phyloP scores from a whole-genome alignment of 2,888 invertebrate species.

The Eupithecia inturbata region DNA sequence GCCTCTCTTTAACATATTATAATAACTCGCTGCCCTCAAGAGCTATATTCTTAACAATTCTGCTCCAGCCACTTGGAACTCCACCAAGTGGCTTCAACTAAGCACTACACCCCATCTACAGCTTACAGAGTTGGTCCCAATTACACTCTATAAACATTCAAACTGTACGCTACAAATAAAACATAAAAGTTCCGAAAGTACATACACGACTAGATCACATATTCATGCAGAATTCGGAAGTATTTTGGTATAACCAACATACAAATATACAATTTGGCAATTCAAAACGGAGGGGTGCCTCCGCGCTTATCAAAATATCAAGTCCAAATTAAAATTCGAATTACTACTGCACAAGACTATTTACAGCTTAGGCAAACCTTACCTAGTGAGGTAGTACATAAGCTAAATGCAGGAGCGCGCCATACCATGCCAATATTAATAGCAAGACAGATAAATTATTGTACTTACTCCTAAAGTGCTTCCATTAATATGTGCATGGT shows the following conservation, averaged over 20 bases:
- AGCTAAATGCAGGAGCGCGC: slow-evolving; percentile 73
- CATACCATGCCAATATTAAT: slow-evolving; percentile 38
- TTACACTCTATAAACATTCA: slow-evolving; percentile 73
- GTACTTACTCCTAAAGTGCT: slow-evolving; percentile 41
- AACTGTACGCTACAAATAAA: slow-evolving; percentile 77
- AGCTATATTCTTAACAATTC: slow-evolving; percentile 64
- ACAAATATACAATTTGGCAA: slow-evolving; percentile 81
- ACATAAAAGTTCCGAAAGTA: slow-evolving; percentile 83
- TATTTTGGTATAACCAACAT: slow-evolving; percentile 80
- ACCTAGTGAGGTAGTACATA: slow-evolving; percentile 82
- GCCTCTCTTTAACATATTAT: slow-evolving; percentile 83
- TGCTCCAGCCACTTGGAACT: slow-evolving; percentile 55
- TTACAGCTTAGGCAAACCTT: slow-evolving; percentile 79
- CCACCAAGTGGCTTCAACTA: slow-evolving; percentile 55
- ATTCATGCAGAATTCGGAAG: slow-evolving; percentile 84
- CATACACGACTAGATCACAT: slow-evolving; percentile 84
- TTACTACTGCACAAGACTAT: slow-evolving; percentile 73
- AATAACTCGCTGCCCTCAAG: slow-evolving; percentile 76
- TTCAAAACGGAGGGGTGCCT: slow-evolving; percentile 60
- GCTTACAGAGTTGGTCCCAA: slow-evolving; percentile 82
- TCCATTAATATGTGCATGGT: slow-evolving; percentile 37
- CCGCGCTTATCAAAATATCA: slow-evolving; percentile 61
- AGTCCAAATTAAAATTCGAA: slow-evolving; percentile 64
- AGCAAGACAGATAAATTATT: slow-evolving; percentile 40
- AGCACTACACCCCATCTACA: slow-evolving; percentile 62